These are phyloP conservation scores for Parambassis ranga DNA, from an alignment of 2,797 vertebrate genomes.

Conservation along the genomic window DNA sequence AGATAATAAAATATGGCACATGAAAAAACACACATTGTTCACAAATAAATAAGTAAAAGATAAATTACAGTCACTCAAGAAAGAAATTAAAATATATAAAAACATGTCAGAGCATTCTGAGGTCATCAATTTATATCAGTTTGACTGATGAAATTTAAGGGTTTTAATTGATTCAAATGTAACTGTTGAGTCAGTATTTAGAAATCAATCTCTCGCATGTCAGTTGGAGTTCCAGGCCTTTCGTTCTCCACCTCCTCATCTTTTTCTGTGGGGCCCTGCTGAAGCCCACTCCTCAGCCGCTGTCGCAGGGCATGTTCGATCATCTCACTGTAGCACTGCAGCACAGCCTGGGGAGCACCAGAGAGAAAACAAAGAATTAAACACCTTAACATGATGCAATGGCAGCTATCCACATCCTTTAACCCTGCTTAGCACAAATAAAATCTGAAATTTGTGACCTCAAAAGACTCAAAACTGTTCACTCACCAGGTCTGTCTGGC, in stretches of 20 bases:
- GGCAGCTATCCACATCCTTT: no score
- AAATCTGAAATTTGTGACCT: no score
- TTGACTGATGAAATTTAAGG: constrained; percentile 70
- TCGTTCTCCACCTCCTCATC: constrained; percentile 70
- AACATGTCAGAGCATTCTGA: constrained; percentile 43
- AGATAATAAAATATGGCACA: constrained; percentile 74
- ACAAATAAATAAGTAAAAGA: constrained; percentile 71
- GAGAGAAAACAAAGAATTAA: neutral
- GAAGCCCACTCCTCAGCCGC: constrained; percentile 67
- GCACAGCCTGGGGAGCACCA: constrained; percentile 61
- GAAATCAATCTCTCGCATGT: constrained; percentile 82
- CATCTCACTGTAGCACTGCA: constrained; percentile 82
- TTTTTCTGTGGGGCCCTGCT: constrained; percentile 60
- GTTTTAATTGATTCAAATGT: constrained; percentile 50
- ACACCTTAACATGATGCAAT: no score
- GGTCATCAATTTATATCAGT: constrained; percentile 74
- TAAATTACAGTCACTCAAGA: constrained; percentile 61
- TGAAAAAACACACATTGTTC: constrained; percentile 31
- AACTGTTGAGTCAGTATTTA: constrained; percentile 42
- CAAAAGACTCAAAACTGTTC: neutral
- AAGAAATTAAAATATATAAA: constrained; percentile 49
- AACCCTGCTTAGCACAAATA: no score
- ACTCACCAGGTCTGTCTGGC: constrained; percentile 76
- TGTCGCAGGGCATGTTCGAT: constrained; percentile 76
- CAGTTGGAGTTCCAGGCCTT: constrained; percentile 78